Evolutionary conservation across 2,888 invertebrate genomes (phyloP).

Genomic region (Dolichopus griseipennis): DNA sequence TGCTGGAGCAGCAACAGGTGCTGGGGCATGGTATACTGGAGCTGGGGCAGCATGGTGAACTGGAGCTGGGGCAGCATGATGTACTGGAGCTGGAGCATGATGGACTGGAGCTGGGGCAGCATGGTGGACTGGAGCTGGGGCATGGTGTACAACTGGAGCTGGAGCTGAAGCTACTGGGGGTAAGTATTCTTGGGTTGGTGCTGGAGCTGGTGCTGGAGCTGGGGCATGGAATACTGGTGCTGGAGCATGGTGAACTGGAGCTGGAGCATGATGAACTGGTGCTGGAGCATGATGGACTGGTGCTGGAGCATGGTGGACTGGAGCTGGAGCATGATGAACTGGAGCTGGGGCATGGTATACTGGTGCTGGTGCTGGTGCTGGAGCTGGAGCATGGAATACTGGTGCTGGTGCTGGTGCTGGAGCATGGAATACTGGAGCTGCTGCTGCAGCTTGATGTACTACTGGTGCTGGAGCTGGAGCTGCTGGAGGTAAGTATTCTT

Average conservation of each 20-base stretch:
- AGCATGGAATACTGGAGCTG: background rate
- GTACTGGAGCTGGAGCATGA: constrained; percentile 9
- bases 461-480: background rate
- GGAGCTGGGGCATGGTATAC: constrained; percentile 10
- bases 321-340: constrained; percentile 7
- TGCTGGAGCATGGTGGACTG: constrained; percentile 7
- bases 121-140: background rate
- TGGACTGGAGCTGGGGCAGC: background rate
- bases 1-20: background rate
- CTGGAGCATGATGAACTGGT: constrained; percentile 10
- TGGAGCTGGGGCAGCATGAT: constrained; percentile 9
- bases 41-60: constrained; percentile 10
- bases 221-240: background rate
- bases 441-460: background rate
- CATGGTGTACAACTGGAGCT: background rate
- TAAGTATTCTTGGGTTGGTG: constrained; percentile 8
- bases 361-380: constrained; percentile 10
- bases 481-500: background rate
- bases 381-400: constrained; percentile 9
- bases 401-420: constrained; percentile 10
- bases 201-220: background rate
- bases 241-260: constrained; percentile 7
- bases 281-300: constrained; percentile 10
- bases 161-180: background rate
- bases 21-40: constrained; percentile 10